These are phyloP conservation scores for Sinelater perroti DNA, from an alignment of 2,888 invertebrate species.

Conservation along the genomic window DNA sequence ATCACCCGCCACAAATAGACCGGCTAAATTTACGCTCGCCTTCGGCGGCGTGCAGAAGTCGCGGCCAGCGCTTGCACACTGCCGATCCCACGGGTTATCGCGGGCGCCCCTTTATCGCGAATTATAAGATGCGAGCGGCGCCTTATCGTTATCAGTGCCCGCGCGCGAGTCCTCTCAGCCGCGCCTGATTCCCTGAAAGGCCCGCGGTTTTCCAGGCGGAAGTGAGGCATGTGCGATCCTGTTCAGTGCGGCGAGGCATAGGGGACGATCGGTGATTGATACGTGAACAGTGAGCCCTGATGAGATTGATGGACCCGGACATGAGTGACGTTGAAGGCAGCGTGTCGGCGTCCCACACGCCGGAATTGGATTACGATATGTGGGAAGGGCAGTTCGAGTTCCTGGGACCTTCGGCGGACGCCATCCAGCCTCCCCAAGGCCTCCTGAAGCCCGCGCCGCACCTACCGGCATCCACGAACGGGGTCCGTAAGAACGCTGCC, in stretches of 20 bases:
- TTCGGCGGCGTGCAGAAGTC: conserved; percentile 8
- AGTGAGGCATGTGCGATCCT: too few species aligned
- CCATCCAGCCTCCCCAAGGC: conserved; percentile 45
- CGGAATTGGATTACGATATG: conserved; percentile 84
- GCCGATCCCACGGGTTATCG: conserved; percentile 26
- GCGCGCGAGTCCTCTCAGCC: too few species aligned
- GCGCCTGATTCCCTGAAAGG: too few species aligned
- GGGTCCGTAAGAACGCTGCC: conserved; percentile 66
- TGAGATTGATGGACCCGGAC: conserved; percentile 56
- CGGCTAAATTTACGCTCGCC: conserved; percentile 27
- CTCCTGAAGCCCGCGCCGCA: conserved; percentile 45
- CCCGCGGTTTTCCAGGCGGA: too few species aligned
- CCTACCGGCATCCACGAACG: conserved; percentile 57
- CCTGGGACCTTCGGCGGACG: conserved; percentile 65
- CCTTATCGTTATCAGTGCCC: conserved; percentile 13
- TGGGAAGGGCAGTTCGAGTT: conserved; percentile 92
- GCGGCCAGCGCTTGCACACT: conserved; percentile 11
- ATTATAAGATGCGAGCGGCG: conserved; percentile 19
- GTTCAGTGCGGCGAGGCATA: too few species aligned
- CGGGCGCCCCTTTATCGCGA: conserved; percentile 15
- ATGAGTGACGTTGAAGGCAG: conserved; percentile 60
- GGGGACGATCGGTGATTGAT: too few species aligned
- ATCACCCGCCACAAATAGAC: conserved; percentile 29
- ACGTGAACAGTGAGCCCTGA: too few species aligned
- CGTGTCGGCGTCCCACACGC: conserved; percentile 51